Percentiles rank a stretch among this genome's conserved stretches.
These are phyloP conservation scores for Cheirogaleus medius DNA, from an alignment of 2,113 vertebrate species.

Conservation along the genomic window DNA sequence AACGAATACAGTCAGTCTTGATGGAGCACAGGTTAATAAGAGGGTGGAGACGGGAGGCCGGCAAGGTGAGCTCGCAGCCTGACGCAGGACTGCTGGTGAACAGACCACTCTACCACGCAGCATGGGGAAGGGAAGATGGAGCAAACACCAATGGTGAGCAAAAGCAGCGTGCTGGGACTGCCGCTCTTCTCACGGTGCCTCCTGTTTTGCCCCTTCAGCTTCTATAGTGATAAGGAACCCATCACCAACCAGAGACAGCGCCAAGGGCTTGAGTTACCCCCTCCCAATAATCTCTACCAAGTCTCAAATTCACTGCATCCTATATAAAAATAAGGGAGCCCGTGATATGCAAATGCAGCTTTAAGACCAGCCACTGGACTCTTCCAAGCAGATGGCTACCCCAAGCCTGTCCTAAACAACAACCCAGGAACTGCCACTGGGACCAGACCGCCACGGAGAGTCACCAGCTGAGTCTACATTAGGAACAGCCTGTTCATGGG, in stretches of 20 bases:
- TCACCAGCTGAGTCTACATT: neutral
- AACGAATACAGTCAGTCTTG: neutral
- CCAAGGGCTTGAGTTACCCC: neutral
- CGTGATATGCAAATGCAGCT: neutral
- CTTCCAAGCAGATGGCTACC: neutral
- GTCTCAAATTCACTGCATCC: neutral
- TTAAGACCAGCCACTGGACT: neutral
- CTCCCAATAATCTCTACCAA: neutral
- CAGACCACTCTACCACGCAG: neutral
- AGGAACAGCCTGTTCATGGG: neutral
- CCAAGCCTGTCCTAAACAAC: neutral
- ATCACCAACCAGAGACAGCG: too few relatives aligned
- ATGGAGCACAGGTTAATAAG: neutral
- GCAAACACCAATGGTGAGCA: accelerated
- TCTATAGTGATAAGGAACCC: neutral
- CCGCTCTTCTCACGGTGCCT: neutral
- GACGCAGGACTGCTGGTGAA: neutral
- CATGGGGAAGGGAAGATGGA: neutral
- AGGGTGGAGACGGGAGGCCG: too few relatives aligned
- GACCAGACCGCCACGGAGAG: neutral
- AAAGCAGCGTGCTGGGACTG: neutral
- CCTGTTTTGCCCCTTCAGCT: neutral
- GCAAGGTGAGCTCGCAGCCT: neutral
- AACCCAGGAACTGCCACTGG: neutral
- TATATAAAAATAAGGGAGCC: neutral